phyloP scores from a whole-genome alignment of 2,888 invertebrate genomes.

The Sturmia bella region DNA sequence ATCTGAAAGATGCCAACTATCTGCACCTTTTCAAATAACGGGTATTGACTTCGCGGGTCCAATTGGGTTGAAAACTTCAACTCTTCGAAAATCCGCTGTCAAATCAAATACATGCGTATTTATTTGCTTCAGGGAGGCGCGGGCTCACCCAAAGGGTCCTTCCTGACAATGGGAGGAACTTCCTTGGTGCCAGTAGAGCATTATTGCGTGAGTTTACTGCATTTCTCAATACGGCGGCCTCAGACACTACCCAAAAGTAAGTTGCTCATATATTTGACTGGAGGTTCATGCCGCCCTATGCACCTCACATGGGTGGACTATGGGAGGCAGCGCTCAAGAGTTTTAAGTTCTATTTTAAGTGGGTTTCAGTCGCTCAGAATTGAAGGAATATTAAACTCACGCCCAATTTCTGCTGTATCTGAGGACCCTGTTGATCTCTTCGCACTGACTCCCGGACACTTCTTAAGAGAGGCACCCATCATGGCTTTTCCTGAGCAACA shows the following conservation, averaged over 20 bases:
- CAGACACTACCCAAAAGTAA: constrained; percentile 13
- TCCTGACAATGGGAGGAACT: constrained; percentile 31
- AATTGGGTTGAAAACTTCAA: constrained; percentile 18
- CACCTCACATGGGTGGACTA: constrained; percentile 2
- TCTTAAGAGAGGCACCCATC: too few species aligned
- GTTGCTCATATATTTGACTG: background rate
- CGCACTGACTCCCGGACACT: background rate
- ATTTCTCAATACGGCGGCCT: background rate
- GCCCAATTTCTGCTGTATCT: constrained; percentile 1
- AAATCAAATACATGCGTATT: constrained; percentile 18
- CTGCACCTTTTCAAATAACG: constrained; percentile 20
- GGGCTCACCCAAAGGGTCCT: constrained; percentile 20
- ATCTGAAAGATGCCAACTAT: constrained; percentile 18
- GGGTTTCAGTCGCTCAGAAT: background rate
- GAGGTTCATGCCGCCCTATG: background rate
- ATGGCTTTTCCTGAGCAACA: background rate
- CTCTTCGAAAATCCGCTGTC: constrained; percentile 13
- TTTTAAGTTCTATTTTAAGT: too few species aligned
- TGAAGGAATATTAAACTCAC: background rate
- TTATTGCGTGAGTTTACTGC: constrained; percentile 10
- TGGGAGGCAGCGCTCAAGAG: background rate
- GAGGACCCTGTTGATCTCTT: background rate
- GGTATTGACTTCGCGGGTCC: constrained; percentile 45
- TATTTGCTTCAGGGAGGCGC: constrained; percentile 27
- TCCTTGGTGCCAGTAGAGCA: constrained; percentile 20